phyloP scores from a whole-genome alignment of 2,888 invertebrate species.

The Exephanes ischioxanthus region DNA sequence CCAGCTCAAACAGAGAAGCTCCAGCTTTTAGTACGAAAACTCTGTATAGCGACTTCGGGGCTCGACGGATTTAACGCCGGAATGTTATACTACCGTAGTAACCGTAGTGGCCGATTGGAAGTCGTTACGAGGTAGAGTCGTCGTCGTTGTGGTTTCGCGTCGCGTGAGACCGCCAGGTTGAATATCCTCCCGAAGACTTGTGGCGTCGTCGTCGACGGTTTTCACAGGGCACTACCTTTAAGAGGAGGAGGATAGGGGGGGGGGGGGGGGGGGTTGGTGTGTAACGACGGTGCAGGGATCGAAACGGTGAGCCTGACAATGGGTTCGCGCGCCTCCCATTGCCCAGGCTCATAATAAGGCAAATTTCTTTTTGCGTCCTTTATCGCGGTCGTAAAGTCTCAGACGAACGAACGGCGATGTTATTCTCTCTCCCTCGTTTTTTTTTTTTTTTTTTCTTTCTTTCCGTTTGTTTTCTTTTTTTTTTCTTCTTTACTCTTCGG shows the following conservation, averaged over 20 bases:
- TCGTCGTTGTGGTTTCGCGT: conserved; percentile 52
- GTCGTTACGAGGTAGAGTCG: conserved; percentile 46
- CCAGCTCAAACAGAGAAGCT: conserved; percentile 58
- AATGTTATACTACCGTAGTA: conserved; percentile 34
- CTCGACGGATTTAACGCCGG: conserved; percentile 42
- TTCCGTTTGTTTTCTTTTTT: not conserved
- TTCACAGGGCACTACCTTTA: not conserved
- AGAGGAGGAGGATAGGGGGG: not conserved
- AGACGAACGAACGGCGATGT: conserved; percentile 36
- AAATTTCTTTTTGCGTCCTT: conserved; percentile 50
- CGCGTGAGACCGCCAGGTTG: conserved; percentile 57
- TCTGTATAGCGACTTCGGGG: not conserved
- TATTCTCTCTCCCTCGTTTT: conserved; percentile 13
- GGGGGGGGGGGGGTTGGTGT: not conserved
- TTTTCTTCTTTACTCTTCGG: not conserved
- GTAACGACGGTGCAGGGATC: conserved; percentile 21
- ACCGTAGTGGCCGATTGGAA: conserved; percentile 47
- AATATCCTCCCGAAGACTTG: conserved; percentile 51
- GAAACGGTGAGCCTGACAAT: conserved; percentile 56
- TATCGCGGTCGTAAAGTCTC: conserved; percentile 60
- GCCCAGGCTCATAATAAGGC: conserved; percentile 32
- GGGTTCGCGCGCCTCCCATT: not conserved
- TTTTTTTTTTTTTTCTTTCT: conserved; percentile 2
- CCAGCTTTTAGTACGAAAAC: conserved; percentile 35
- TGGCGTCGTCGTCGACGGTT: conserved; percentile 19